Conservation (phyloP, 2,797 vertebrate genomes). For the Echeneis naucrates region DNA sequence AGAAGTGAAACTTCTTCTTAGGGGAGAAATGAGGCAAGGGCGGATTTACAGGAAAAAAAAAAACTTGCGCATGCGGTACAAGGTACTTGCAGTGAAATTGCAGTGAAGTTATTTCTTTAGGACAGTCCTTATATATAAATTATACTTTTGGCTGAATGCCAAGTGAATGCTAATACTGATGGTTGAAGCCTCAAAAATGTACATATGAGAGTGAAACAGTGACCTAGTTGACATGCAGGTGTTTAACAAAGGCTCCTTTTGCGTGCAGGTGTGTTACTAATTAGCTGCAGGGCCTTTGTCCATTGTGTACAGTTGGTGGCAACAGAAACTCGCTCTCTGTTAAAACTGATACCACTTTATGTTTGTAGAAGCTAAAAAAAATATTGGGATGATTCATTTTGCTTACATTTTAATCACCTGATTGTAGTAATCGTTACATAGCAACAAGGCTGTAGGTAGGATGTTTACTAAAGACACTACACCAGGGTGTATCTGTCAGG, state of each 20-base stretch:
- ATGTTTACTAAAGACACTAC: not conserved
- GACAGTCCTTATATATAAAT: too few species aligned
- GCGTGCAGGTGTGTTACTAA: slow-evolving; percentile 55
- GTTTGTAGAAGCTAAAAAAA: not conserved
- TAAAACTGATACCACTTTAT: not conserved
- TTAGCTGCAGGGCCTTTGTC: slow-evolving; percentile 16
- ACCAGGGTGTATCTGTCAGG: not conserved
- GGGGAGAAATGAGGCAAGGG: not conserved
- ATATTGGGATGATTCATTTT: not conserved
- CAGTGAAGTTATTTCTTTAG: too few species aligned
- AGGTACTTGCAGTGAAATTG: not conserved
- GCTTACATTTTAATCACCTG: slow-evolving; percentile 2
- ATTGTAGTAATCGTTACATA: not conserved
- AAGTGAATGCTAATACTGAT: too few species aligned
- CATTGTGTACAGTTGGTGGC: slow-evolving; percentile 38
- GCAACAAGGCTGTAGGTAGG: slow-evolving; percentile 1
- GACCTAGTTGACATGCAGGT: slow-evolving; percentile 27
- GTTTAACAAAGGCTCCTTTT: slow-evolving; percentile 52
- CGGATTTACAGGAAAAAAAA: not conserved
- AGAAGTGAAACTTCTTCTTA: not conserved
- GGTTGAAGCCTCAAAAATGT: not conserved
- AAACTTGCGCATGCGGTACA: not conserved
- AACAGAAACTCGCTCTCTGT: slow-evolving; percentile 26
- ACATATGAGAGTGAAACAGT: not conserved
- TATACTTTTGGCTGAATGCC: too few species aligned